Percentiles rank a stretch among this genome's conserved stretches.
phyloP scores from a whole-genome alignment of 2,888 invertebrate genomes.

The Phytoseiulus persimilis region DNA sequence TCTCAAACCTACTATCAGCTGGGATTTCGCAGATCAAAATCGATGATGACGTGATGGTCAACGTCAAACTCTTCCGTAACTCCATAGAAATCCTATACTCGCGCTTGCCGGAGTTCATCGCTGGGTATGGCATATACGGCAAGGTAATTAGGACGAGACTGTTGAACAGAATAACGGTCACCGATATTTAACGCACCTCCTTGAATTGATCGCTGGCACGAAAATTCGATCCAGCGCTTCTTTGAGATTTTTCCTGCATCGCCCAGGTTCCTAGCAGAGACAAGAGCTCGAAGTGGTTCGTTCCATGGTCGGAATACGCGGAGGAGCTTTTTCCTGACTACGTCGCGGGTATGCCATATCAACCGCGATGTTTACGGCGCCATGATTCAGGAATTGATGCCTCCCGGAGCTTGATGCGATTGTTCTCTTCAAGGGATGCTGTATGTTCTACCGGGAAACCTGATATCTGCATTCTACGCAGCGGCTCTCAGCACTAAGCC shows the following conservation, averaged over 20 bases:
- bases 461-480: slow-evolving; percentile 60
- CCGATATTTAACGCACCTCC: too few relatives aligned
- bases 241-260: too few relatives aligned
- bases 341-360: slow-evolving; percentile 71
- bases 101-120: slow-evolving; percentile 26
- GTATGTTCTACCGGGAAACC: slow-evolving; percentile 64
- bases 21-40: slow-evolving; percentile 65
- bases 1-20: too few relatives aligned
- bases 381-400: too few relatives aligned
- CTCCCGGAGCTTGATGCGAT: too few relatives aligned
- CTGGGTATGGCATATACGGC: slow-evolving; percentile 58
- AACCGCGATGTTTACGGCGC: too few relatives aligned
- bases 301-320: slow-evolving; percentile 68
- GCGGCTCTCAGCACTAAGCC: slow-evolving; percentile 56
- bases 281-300: slow-evolving; percentile 70
- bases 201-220: too few relatives aligned
- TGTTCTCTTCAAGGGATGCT: too few relatives aligned
- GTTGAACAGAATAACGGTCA: slow-evolving; percentile 61
- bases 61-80: slow-evolving; percentile 60
- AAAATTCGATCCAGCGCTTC: slow-evolving; percentile 50
- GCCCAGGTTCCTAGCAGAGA: too few relatives aligned
- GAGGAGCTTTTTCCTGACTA: slow-evolving; percentile 67
- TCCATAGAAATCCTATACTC: slow-evolving; percentile 43
- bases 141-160: slow-evolving; percentile 68
- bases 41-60: slow-evolving; percentile 78